Evolutionary conservation across 2,797 vertebrate species (phyloP).

Genomic region (Poecile montanus): DNA sequence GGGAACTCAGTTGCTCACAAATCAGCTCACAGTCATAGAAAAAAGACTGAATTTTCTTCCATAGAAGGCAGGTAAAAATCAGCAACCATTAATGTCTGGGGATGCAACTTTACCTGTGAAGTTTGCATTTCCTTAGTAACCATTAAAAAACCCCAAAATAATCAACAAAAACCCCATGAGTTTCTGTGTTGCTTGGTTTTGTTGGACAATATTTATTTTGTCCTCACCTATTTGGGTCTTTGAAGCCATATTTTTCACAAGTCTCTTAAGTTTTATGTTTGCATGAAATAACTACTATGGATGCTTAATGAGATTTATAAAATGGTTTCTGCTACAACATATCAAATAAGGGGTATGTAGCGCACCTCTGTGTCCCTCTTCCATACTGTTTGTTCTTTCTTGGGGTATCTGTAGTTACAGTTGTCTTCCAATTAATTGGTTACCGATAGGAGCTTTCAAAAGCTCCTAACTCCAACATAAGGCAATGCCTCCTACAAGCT

Average conservation of each 20-base stretch:
- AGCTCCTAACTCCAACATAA: neutral
- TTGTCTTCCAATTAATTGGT: neutral
- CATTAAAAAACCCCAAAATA: too few species aligned
- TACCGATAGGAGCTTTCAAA: neutral
- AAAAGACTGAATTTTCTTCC: neutral
- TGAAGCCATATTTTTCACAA: neutral
- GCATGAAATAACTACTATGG: neutral
- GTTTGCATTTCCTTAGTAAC: neutral
- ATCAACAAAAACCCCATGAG: neutral
- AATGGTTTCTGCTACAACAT: neutral
- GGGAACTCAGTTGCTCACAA: neutral
- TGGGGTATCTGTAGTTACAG: neutral
- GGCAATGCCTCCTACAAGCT: neutral
- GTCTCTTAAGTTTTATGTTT: neutral
- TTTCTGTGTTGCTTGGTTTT: neutral
- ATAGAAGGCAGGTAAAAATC: neutral
- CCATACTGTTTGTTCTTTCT: neutral
- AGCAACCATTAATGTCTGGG: neutral
- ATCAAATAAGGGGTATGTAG: neutral
- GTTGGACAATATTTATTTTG: neutral
- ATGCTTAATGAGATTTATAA: neutral
- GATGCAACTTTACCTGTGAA: neutral
- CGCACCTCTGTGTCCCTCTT: neutral
- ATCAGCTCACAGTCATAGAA: neutral
- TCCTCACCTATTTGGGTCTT: neutral